These are phyloP conservation scores for Gallinago jamesoni DNA, from an alignment of 2,113 vertebrate genomes.

Conservation along the genomic window DNA sequence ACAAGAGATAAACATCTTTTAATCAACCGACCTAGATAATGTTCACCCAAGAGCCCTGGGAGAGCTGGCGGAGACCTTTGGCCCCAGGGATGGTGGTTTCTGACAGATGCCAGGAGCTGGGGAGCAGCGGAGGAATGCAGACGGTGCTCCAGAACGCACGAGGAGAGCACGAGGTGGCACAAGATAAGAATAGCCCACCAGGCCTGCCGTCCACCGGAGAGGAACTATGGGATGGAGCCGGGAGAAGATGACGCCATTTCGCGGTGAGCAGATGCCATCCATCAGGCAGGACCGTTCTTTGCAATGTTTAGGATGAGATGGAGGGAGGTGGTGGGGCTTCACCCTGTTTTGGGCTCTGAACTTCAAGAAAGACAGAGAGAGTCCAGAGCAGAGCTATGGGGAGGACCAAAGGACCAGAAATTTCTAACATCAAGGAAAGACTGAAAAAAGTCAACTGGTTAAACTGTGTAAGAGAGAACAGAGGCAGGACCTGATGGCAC, in stretches of 20 bases:
- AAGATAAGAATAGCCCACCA: neutral
- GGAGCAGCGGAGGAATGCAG: neutral
- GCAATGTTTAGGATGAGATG: neutral
- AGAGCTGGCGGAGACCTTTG: slow-evolving; percentile 13
- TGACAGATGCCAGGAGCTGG: neutral
- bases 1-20: slow-evolving; percentile 28
- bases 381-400: neutral
- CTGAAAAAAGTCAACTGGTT: neutral
- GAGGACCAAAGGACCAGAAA: neutral
- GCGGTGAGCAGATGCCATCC: neutral
- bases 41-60: neutral
- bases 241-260: neutral
- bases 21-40: neutral
- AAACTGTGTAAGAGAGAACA: neutral
- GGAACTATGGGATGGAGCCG: neutral
- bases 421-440: neutral
- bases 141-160: neutral
- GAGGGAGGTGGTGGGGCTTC: neutral
- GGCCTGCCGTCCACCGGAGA: accelerated
- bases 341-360: neutral
- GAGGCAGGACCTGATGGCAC: neutral
- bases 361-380: neutral
- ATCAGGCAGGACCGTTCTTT: neutral
- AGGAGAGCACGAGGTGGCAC: accelerated
- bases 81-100: accelerated